A percentile compares a stretch with the other conserved stretches of the same genome.
Conservation (phyloP, 1,140 invertebrate genomes). For the Drosophila tani region DNA sequence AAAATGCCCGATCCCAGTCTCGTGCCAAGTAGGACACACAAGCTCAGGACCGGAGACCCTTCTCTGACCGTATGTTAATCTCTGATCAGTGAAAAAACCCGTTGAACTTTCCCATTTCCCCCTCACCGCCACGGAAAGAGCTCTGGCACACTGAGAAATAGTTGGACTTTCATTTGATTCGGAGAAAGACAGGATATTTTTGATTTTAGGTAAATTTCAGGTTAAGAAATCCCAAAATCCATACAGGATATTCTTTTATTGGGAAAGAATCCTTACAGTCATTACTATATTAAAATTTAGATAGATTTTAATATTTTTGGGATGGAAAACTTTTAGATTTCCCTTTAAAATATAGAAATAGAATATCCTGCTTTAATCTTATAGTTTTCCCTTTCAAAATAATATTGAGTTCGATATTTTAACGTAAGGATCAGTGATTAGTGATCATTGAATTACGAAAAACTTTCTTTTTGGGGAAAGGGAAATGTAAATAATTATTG, state of each 20-base stretch:
- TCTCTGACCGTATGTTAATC: constrained; percentile 80
- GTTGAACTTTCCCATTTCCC: constrained; percentile 71
- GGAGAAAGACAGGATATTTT: neutral
- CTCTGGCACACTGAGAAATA: constrained; percentile 14
- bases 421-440: neutral
- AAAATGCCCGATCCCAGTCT: constrained; percentile 48
- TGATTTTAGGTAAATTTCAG: too few relatives aligned
- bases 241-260: too few relatives aligned
- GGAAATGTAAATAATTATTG: too few relatives aligned
- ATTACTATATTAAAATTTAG: too few relatives aligned
- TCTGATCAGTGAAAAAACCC: constrained; percentile 76
- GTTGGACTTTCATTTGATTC: neutral
- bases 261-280: too few relatives aligned
- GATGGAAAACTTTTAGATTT: too few relatives aligned
- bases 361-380: too few relatives aligned
- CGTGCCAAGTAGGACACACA: constrained; percentile 69
- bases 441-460: too few relatives aligned
- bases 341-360: too few relatives aligned
- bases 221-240: too few relatives aligned
- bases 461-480: too few relatives aligned
- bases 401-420: neutral
- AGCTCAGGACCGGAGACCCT: constrained; percentile 52
- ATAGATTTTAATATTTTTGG: too few relatives aligned
- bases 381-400: neutral
- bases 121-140: neutral